Evolutionary conservation across 2,113 vertebrate species (phyloP).

Genomic region (Willisornis vidua): DNA sequence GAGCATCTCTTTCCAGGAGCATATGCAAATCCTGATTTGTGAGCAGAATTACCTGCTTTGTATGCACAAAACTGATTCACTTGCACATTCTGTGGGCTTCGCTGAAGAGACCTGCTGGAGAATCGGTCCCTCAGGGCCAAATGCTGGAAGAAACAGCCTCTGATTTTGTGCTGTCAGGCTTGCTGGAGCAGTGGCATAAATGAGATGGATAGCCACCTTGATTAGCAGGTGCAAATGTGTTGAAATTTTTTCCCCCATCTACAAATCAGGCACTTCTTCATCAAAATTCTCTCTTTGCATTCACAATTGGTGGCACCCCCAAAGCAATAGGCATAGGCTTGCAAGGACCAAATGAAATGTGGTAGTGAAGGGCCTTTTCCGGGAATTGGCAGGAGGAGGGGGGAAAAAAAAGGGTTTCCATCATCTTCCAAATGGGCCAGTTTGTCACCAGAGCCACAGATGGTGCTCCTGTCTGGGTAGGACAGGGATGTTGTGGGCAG

Average conservation of each 20-base stretch:
- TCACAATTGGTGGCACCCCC: neutral
- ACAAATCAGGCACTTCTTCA: conserved; percentile 29
- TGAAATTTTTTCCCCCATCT: neutral
- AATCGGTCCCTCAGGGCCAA: conserved; percentile 59
- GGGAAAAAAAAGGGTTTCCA: neutral
- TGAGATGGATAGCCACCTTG: conserved; percentile 66
- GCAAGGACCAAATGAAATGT: neutral
- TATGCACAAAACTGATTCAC: conserved; percentile 54
- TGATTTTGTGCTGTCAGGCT: conserved; percentile 57
- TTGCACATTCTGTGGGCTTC: conserved; percentile 49
- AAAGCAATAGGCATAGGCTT: neutral
- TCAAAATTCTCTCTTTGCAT: neutral
- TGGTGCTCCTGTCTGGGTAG: neutral
- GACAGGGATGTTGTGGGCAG: neutral
- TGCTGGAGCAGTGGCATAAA: conserved; percentile 51
- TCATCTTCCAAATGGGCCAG: neutral
- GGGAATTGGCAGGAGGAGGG: neutral
- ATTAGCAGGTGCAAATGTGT: conserved; percentile 49
- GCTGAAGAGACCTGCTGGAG: conserved; percentile 63
- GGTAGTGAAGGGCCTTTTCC: neutral
- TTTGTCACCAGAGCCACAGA: conserved; percentile 36
- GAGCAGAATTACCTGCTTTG: conserved; percentile 61
- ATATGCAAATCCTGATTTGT: conserved; percentile 56
- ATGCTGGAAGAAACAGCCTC: conserved; percentile 48
- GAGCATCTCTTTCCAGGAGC: neutral